These are phyloP conservation scores for Brachionus calyciflorus DNA, from an alignment of 1,140 invertebrate species.

Conservation along the genomic window DNA sequence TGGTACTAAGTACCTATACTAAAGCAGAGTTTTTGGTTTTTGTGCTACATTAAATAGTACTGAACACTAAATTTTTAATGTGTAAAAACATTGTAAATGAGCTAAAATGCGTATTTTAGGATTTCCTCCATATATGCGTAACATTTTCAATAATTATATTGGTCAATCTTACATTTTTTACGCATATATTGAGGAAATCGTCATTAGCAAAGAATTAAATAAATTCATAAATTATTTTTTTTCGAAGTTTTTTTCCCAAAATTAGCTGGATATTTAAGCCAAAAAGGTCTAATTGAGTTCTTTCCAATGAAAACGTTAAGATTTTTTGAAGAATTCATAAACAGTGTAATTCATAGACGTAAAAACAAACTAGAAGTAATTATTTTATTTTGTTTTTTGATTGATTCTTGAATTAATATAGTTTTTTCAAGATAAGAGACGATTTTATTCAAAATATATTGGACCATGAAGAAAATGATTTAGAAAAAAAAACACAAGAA, in stretches of 20 bases:
- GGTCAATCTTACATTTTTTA: too few species aligned
- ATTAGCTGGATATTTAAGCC: background rate
- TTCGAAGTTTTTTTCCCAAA: slow-evolving; percentile 38
- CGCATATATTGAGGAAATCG: too few species aligned
- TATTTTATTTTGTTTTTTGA: background rate
- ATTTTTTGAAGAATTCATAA: background rate
- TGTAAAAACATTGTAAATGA: too few species aligned
- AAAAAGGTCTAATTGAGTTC: slow-evolving; percentile 18
- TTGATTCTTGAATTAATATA: background rate
- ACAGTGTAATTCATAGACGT: background rate
- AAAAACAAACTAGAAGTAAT: slow-evolving; percentile 19
- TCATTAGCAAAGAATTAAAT: too few species aligned
- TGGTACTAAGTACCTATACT: too few species aligned
- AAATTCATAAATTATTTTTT: too few species aligned
- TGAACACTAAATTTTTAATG: too few species aligned
- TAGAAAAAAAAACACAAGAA: slow-evolving; percentile 14
- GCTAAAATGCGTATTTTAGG: too few species aligned
- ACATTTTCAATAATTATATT: too few species aligned
- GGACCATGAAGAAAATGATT: slow-evolving; percentile 26
- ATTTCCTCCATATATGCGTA: too few species aligned
- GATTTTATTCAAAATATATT: slow-evolving; percentile 38
- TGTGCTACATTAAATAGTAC: too few species aligned
- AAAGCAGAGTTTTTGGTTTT: too few species aligned
- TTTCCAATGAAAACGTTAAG: background rate
- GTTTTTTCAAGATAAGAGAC: slow-evolving; percentile 31